phyloP scores from a whole-genome alignment of 1,140 invertebrate species.

The Eupeodes corollae region DNA sequence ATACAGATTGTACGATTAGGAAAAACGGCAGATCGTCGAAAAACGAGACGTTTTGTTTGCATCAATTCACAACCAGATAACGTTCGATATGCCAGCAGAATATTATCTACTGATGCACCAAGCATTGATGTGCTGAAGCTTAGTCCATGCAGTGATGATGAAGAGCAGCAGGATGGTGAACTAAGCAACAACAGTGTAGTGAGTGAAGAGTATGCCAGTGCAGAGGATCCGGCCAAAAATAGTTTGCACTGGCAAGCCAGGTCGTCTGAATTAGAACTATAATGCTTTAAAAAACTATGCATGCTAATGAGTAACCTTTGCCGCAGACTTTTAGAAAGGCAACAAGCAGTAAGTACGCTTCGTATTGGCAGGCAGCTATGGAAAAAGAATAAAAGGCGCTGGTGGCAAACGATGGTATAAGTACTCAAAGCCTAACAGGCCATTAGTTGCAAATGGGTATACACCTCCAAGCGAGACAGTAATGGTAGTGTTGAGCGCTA shows the following conservation, averaged over 20 bases:
- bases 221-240: not conserved
- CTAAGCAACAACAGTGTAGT: not conserved
- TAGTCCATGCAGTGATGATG: not conserved
- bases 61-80: no score
- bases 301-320: no score
- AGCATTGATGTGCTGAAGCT: not conserved
- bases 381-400: constrained; percentile 4
- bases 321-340: not conserved
- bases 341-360: not conserved
- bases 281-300: no score
- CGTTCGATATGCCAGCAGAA: no score
- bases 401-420: no score
- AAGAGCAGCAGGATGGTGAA: not conserved
- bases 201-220: not conserved
- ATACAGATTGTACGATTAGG: not conserved
- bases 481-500: constrained; percentile 11
- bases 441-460: constrained; percentile 10
- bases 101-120: not conserved
- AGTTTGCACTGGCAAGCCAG: not conserved
- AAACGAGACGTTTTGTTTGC: not conserved
- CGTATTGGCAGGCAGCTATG: constrained; percentile 7
- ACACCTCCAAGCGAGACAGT: constrained; percentile 14
- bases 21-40: not conserved
- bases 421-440: constrained; percentile 4
- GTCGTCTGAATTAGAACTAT: not conserved